Base-by-base conservation (phyloP, 2,888 invertebrate genomes). In the Aethes cnicana region DNA sequence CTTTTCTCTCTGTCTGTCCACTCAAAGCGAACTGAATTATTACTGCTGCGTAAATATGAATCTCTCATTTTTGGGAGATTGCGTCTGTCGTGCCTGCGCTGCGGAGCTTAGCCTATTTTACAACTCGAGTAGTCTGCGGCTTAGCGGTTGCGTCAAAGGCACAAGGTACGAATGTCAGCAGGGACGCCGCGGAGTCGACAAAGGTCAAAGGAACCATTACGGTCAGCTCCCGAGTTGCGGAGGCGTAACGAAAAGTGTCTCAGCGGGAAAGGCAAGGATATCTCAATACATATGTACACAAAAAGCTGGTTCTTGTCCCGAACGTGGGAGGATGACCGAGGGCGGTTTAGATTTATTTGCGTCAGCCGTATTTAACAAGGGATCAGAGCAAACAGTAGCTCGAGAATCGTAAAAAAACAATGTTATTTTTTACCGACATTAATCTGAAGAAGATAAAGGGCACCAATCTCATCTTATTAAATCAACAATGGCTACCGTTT, bases 171-270 rank as follows among this genome's bases (percentile, higher is more conserved):
- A 77, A 80, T 77, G 80, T 80, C 83, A 76, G 68, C 58, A 64
- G 74, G 74, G 81, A 77, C 78, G 69, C 65, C 77, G 69, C 64
- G 58, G 41, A 53, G 58, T 56, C 61, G 66, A 55, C 59, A 72
- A 76, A 81, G 86, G 85, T 84, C 82, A 83, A 80, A 77, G 76
- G 75, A 81, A 79, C 73, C 74, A 80, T 84, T 76, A 71, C 62
- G 64, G 63, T 72, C 68, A 67, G 68, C 63, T 64, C 72, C 68
- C 64, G 66, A 66, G 66, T 69, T 64, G 80, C 69, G 80, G 74
- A 70, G 81, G 79, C 77, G 84, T 74, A 76, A 67, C 59, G 72
- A 75, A 75, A 74, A 80, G 80, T 77, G 81, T 77, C 80, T 77
- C 77, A 66, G 66, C 66, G 62, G 71, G 66, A 69, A 74, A 72